Conservation (phyloP, 2,797 vertebrate species). For the Schizopygopsis pylzovi region DNA sequence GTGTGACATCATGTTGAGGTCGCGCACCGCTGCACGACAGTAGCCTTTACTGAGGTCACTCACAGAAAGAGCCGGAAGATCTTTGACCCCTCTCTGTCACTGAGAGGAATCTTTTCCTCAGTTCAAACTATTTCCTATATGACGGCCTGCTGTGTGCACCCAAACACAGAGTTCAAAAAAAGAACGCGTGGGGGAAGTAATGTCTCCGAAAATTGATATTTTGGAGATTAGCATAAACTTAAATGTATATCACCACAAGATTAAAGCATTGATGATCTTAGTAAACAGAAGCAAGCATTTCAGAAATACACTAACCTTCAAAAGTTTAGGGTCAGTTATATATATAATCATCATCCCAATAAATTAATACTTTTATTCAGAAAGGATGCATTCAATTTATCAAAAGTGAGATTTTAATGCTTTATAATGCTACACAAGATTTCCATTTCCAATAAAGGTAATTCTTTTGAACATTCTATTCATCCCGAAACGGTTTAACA, state of each 20-base stretch:
- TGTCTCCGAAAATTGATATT: background rate
- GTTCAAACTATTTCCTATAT: slow-evolving; percentile 47
- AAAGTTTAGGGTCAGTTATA: background rate
- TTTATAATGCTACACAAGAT: background rate
- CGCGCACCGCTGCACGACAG: slow-evolving; percentile 48
- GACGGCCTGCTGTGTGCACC: slow-evolving; percentile 45
- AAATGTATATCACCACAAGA: background rate
- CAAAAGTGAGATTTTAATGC: background rate
- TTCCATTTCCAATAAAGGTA: background rate
- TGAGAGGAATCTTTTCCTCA: slow-evolving; percentile 58
- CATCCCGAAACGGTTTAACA: background rate
- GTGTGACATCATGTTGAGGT: slow-evolving; percentile 54
- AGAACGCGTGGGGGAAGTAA: background rate
- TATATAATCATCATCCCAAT: background rate
- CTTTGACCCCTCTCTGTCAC: slow-evolving; percentile 57
- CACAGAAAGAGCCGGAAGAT: slow-evolving; percentile 53
- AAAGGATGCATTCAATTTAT: background rate
- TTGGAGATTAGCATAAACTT: background rate
- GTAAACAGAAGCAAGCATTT: background rate
- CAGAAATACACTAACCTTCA: background rate
- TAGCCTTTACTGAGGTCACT: slow-evolving; percentile 46
- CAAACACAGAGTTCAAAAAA: slow-evolving; percentile 44
- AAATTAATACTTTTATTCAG: background rate
- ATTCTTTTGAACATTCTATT: background rate
- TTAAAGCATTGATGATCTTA: background rate